Evolutionary conservation across 2,113 vertebrate species (phyloP).

Genomic region (Apteryx owenii): DNA sequence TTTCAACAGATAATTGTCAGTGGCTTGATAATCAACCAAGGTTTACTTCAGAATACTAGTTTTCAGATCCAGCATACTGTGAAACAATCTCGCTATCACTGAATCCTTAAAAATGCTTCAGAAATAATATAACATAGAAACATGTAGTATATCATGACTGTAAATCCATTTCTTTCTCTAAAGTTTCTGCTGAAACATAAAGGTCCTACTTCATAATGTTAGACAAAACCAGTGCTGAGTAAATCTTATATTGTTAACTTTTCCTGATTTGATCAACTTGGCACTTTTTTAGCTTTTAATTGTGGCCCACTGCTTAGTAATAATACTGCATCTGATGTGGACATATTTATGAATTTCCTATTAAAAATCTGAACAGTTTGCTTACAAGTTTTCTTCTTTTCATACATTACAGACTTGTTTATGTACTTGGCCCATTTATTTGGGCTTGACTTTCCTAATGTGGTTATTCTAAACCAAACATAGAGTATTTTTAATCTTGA

Average conservation of each 20-base stretch:
- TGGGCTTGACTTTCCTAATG: not conserved
- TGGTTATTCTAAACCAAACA: not conserved
- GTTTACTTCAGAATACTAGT: not conserved
- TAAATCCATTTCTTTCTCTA: constrained; percentile 30
- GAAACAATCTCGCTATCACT: not conserved
- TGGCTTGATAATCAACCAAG: not conserved
- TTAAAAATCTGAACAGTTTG: not conserved
- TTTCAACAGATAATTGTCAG: not conserved
- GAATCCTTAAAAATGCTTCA: constrained; percentile 2
- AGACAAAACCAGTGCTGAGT: constrained; percentile 31
- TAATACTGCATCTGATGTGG: constrained; percentile 60
- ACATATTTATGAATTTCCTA: constrained; percentile 18
- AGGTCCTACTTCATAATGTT: constrained; percentile 22
- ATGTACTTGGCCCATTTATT: not conserved
- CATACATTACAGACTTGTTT: not conserved
- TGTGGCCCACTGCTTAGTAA: constrained; percentile 39
- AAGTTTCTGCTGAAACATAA: not conserved
- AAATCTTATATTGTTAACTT: constrained; percentile 1
- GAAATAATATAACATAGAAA: not conserved
- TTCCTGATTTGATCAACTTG: constrained; percentile 64
- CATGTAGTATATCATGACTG: not conserved
- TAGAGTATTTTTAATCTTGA: not conserved
- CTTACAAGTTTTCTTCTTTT: not conserved
- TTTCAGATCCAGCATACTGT: not conserved
- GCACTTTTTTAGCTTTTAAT: constrained; percentile 59